Percentiles rank a stretch among this genome's conserved stretches.
Evolutionary conservation across 2,113 vertebrate species (phyloP).

Genomic region (Chaenogobius annularis): DNA sequence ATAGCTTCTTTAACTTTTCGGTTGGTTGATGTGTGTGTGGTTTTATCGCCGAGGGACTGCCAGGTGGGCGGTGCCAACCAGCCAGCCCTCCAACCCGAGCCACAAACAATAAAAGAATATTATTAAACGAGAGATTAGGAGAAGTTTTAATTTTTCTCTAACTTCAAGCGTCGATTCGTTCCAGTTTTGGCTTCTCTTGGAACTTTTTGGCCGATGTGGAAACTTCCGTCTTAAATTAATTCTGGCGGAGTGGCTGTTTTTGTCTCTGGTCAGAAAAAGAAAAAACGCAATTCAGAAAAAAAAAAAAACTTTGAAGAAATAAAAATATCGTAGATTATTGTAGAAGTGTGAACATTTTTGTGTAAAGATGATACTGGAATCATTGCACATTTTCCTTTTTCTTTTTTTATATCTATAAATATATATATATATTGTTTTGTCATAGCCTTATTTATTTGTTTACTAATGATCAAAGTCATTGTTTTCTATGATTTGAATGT

Average conservation of each 20-base stretch:
- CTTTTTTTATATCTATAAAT: slow-evolving; percentile 51
- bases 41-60: slow-evolving; percentile 64
- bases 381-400: slow-evolving; percentile 67
- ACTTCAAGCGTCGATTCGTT: slow-evolving; percentile 1
- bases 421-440: slow-evolving; percentile 71
- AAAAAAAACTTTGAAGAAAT: slow-evolving; percentile 13
- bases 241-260: slow-evolving; percentile 14
- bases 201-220: background rate
- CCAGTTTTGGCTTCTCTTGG: background rate
- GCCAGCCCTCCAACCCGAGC: slow-evolving; percentile 33
- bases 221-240: background rate
- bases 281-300: slow-evolving; percentile 29
- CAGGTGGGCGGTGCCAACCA: slow-evolving; percentile 42
- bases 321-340: slow-evolving; percentile 42
- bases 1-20: background rate
- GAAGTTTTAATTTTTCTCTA: slow-evolving; percentile 3
- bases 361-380: slow-evolving; percentile 72
- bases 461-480: slow-evolving; percentile 59
- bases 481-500: slow-evolving; percentile 61
- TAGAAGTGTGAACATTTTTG: slow-evolving; percentile 67
- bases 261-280: slow-evolving; percentile 25
- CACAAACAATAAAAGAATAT: slow-evolving; percentile 2
- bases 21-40: slow-evolving; percentile 23
- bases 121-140: background rate
- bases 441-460: slow-evolving; percentile 79